Conservation (phyloP, 2,113 vertebrate genomes). For the Bubo scandiacus region DNA sequence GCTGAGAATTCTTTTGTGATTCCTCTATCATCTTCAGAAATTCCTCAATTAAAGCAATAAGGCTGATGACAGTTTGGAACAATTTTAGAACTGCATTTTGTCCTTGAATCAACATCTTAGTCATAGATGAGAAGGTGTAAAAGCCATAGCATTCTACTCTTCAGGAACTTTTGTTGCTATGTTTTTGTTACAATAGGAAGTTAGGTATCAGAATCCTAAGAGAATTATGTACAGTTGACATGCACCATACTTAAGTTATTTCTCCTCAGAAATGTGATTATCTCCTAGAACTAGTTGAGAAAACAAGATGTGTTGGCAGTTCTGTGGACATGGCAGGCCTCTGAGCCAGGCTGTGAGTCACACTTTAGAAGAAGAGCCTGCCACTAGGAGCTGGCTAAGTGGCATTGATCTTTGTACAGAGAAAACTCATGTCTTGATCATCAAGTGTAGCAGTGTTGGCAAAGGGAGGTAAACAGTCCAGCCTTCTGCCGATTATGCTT, state of each 20-base stretch:
- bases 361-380: background rate
- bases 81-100: background rate
- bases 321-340: background rate
- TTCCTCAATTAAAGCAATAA: background rate
- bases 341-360: background rate
- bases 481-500: background rate
- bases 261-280: background rate
- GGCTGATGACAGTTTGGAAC: background rate
- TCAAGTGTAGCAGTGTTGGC: background rate
- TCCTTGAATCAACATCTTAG: background rate
- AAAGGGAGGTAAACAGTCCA: background rate
- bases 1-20: background rate
- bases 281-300: background rate
- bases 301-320: background rate
- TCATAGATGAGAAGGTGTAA: background rate
- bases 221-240: background rate
- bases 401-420: background rate
- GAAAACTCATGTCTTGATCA: background rate
- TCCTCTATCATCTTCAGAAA: background rate
- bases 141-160: background rate
- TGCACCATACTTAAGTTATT: background rate
- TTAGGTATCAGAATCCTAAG: background rate
- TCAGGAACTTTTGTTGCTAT: background rate
- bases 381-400: background rate
- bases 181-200: background rate